Evolutionary conservation across 2,888 invertebrate species (phyloP).

Genomic region (Acrocyrtus sp.): DNA sequence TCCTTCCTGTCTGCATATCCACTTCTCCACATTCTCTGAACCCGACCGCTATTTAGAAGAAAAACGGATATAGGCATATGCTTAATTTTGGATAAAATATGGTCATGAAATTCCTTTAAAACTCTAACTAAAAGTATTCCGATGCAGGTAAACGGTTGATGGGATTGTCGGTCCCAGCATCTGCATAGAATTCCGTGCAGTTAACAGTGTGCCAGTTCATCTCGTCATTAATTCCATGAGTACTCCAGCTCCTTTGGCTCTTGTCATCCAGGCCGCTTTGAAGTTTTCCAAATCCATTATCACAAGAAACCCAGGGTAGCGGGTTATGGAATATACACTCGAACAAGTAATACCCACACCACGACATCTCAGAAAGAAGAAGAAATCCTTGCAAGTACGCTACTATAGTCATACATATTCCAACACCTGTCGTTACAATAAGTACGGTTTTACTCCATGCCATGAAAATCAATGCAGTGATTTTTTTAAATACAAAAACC

Average conservation of each 20-base stretch:
- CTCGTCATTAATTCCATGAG: not conserved
- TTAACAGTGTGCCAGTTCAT: conserved; percentile 33
- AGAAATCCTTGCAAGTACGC: not conserved
- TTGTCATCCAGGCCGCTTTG: conserved; percentile 1
- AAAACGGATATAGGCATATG: no score
- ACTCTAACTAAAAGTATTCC: conserved; percentile 18
- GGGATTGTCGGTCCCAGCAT: not conserved
- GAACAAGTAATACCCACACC: conserved; percentile 24
- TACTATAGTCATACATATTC: conserved; percentile 22
- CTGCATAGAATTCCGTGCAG: conserved; percentile 26
- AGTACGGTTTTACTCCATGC: no score
- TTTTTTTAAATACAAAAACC: not conserved
- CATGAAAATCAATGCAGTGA: no score
- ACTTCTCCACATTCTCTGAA: conserved; percentile 36
- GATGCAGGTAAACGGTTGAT: conserved; percentile 14
- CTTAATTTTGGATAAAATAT: not conserved
- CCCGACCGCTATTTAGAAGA: conserved; percentile 18
- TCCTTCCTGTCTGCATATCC: conserved; percentile 9
- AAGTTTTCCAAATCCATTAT: conserved; percentile 25
- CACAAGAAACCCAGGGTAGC: conserved; percentile 38
- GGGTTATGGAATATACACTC: conserved; percentile 14
- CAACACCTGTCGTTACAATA: conserved; percentile 9
- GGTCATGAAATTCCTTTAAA: not conserved
- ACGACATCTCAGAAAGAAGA: conserved; percentile 10
- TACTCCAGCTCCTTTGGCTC: not conserved